A percentile compares a stretch with the other conserved stretches of the same genome.
Evolutionary conservation across 2,888 invertebrate genomes (phyloP).

Genomic region (Lepidocyrtoides sp.): DNA sequence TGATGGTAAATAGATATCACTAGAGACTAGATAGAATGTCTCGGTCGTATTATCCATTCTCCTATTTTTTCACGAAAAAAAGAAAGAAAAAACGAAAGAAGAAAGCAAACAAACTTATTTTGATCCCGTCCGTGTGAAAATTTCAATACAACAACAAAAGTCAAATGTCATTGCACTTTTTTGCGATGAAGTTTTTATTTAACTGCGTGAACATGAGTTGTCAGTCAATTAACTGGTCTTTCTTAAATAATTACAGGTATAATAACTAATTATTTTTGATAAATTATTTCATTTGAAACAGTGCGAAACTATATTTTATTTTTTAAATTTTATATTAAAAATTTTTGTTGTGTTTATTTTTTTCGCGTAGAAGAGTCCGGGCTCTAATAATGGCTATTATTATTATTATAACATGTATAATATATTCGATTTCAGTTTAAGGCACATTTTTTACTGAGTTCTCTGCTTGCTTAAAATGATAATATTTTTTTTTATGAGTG

Average conservation of each 20-base stretch:
- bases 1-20: neutral
- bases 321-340: no score
- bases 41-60: neutral
- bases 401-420: neutral
- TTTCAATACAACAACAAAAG: no score
- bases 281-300: slow-evolving; percentile 21
- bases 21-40: neutral
- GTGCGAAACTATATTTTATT: slow-evolving; percentile 60
- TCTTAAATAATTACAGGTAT: neutral
- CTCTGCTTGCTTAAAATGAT: neutral
- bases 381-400: no score
- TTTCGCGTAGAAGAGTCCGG: neutral
- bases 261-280: neutral
- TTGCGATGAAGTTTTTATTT: slow-evolving; percentile 11
- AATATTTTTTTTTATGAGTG: neutral
- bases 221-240: slow-evolving; percentile 32
- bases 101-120: no score
- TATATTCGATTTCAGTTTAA: slow-evolving; percentile 4
- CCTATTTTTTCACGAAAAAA: neutral
- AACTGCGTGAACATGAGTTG: slow-evolving; percentile 24
- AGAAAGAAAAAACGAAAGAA: neutral
- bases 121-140: neutral
- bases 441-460: slow-evolving; percentile 34
- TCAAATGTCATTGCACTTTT: neutral
- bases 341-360: no score